phyloP scores from a whole-genome alignment of 2,888 invertebrate species.

The Drosophila acutilabella region DNA sequence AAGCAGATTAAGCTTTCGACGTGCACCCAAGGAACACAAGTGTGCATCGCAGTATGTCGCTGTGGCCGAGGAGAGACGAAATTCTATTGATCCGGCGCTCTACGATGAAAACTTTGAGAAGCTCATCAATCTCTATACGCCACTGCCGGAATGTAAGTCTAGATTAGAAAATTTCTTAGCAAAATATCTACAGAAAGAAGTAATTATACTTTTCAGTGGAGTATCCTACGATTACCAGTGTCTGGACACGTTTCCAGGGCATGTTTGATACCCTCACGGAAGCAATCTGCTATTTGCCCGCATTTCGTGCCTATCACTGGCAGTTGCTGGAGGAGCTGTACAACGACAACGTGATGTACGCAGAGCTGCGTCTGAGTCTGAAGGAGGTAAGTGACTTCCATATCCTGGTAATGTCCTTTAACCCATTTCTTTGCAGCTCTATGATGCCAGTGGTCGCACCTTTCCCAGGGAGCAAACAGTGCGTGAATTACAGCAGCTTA shows the following conservation, averaged over 20 bases:
- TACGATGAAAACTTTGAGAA: slow-evolving; percentile 87
- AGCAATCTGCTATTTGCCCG: slow-evolving; percentile 86
- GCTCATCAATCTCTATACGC: slow-evolving; percentile 87
- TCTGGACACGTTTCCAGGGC: slow-evolving; percentile 86
- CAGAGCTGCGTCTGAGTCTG: slow-evolving; percentile 86
- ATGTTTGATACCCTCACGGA: slow-evolving; percentile 86
- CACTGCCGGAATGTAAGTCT: slow-evolving; percentile 85
- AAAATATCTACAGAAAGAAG: background rate
- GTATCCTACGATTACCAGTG: slow-evolving; percentile 75
- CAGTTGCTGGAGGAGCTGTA: slow-evolving; percentile 87
- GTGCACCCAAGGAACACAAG: slow-evolving; percentile 54
- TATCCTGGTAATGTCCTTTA: background rate
- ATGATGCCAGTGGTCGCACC: slow-evolving; percentile 86
- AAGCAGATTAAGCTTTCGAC: slow-evolving; percentile 70
- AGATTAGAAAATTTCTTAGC: background rate
- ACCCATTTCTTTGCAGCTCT: slow-evolving; percentile 81
- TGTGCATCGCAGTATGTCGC: slow-evolving; percentile 73
- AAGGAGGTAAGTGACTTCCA: slow-evolving; percentile 56
- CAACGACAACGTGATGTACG: slow-evolving; percentile 88
- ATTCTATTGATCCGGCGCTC: slow-evolving; percentile 81
- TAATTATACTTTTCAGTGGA: slow-evolving; percentile 67
- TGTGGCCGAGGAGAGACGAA: slow-evolving; percentile 83
- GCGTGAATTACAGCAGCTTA: slow-evolving; percentile 81
- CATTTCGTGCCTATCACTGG: slow-evolving; percentile 87
- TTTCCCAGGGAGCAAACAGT: slow-evolving; percentile 86